Percentiles rank a stretch among this genome's conserved stretches.
phyloP scores from a whole-genome alignment of 2,888 invertebrate species.

The Idaea straminata region DNA sequence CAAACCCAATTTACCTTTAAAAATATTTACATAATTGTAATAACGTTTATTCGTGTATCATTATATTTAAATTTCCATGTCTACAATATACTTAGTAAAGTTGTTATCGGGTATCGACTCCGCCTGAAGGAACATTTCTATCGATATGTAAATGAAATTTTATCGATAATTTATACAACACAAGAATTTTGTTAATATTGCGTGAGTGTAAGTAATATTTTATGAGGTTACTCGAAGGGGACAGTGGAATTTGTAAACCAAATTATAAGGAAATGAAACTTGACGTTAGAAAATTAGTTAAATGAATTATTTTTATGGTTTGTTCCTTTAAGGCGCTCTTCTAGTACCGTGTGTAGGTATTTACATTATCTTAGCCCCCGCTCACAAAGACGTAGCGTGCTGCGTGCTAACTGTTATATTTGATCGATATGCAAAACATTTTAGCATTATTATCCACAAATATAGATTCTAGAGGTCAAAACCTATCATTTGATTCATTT shows the following conservation, averaged over 20 bases:
- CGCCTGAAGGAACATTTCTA: neutral
- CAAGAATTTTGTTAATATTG: neutral
- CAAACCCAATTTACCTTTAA: neutral
- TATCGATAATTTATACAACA: neutral
- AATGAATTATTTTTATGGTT: neutral
- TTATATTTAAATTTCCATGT: neutral
- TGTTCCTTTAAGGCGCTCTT: neutral
- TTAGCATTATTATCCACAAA: too few species aligned
- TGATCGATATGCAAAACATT: too few species aligned
- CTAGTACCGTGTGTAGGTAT: too few species aligned
- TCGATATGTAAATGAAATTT: neutral
- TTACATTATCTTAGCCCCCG: too few species aligned
- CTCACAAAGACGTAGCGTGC: too few species aligned
- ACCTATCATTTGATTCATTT: too few species aligned
- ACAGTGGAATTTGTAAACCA: constrained; percentile 3
- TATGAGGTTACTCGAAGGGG: neutral
- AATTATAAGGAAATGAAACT: constrained; percentile 3
- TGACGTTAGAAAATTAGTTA: neutral
- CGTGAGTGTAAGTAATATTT: constrained; percentile 4
- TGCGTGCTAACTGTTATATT: too few species aligned
- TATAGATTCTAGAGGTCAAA: too few species aligned
- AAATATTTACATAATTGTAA: neutral
- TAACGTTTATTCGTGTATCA: neutral
- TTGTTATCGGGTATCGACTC: neutral
- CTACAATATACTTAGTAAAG: neutral